phyloP scores from a whole-genome alignment of 2,797 vertebrate genomes.

The Poeciliopsis presidionis region DNA sequence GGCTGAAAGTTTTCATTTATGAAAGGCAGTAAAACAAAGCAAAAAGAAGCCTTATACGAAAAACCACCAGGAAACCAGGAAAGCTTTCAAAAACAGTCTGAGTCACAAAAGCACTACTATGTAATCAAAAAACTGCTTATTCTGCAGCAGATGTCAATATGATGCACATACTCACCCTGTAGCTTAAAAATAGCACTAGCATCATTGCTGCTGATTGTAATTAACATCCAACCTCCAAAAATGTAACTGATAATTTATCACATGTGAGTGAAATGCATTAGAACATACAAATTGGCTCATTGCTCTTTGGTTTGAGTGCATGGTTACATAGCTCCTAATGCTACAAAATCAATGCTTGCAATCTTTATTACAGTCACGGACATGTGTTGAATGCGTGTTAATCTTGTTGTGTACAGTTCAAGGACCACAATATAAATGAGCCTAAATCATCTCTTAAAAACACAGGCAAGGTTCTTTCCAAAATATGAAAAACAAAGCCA shows the following conservation, averaged over 20 bases:
- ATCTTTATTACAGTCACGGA: not conserved
- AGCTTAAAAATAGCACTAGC: conserved; percentile 3
- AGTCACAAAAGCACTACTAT: not conserved
- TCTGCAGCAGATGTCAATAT: not conserved
- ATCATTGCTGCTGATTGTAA: not conserved
- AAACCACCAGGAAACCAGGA: not conserved
- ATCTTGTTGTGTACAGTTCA: not conserved
- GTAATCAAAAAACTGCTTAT: not conserved
- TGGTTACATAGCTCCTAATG: not conserved
- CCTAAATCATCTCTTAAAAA: not conserved
- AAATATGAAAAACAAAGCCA: not conserved
- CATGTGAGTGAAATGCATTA: conserved; percentile 1
- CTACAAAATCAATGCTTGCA: not conserved
- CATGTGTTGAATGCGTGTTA: not conserved
- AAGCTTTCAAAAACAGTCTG: not conserved
- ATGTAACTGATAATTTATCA: not conserved
- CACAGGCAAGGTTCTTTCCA: not conserved
- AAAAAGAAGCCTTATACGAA: not conserved
- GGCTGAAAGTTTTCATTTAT: not conserved
- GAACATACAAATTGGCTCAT: not conserved
- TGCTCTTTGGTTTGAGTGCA: not conserved
- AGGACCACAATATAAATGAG: not conserved
- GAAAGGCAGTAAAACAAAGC: not conserved
- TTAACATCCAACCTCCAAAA: conserved; percentile 17
- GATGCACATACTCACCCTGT: not conserved